Conservation (phyloP, 2,888 invertebrate genomes). For the Apamea sordens region DNA sequence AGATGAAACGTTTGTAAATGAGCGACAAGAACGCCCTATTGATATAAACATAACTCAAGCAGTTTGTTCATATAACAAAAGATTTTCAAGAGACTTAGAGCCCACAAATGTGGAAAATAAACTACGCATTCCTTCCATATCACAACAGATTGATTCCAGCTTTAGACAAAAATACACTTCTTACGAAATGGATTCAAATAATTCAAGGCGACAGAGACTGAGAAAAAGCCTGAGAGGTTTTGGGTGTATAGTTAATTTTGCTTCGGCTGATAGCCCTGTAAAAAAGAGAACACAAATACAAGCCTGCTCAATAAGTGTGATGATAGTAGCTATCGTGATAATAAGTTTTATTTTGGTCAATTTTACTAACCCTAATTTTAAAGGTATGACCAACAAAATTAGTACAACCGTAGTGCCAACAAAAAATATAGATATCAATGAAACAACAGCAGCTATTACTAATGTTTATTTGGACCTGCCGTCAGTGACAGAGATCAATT, state of each 20-base stretch:
- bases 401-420: conserved; percentile 89
- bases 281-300: conserved; percentile 88
- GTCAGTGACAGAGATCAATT: conserved; percentile 63
- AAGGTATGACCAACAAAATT: conserved; percentile 78
- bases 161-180: conserved; percentile 84
- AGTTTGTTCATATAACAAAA: conserved; percentile 68
- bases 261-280: conserved; percentile 84
- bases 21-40: conserved; percentile 67
- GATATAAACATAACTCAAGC: conserved; percentile 68
- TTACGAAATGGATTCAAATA: conserved; percentile 78
- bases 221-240: conserved; percentile 87
- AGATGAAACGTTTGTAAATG: conserved; percentile 63
- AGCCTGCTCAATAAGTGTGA: conserved; percentile 89
- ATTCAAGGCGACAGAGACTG: conserved; percentile 80
- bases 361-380: conserved; percentile 86
- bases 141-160: conserved; percentile 83
- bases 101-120: conserved; percentile 70
- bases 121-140: conserved; percentile 85
- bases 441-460: conserved; percentile 79
- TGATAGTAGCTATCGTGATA: conserved; percentile 88
- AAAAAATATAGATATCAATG: conserved; percentile 77
- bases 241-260: conserved; percentile 86
- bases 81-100: conserved; percentile 66
- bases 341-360: conserved; percentile 89
- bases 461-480: conserved; percentile 74